Base-by-base conservation (phyloP, 2,797 vertebrate genomes). In the Enteromius treurensis region DNA sequence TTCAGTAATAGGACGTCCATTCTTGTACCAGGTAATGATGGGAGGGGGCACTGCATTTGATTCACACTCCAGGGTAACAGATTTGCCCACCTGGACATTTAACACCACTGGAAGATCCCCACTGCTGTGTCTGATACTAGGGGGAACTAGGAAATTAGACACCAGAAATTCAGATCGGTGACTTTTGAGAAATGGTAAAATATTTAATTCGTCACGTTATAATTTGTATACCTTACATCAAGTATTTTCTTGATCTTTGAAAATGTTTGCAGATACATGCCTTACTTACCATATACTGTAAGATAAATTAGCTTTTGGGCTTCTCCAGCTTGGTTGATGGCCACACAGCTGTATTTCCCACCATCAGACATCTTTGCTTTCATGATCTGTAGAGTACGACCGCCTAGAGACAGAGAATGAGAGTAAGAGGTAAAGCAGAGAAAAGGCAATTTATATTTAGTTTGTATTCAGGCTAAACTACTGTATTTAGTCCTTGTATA, bases 11-110 rank as follows among this genome's bases (percentile, higher is more conserved):
- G 88, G 53, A 77, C 89, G 92, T 76, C 96, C 94, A 19, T 98
- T 98, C 93, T 97, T 99, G 91, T 97, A 98, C 98, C 98, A 99
- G 86, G 94, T 95, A 93, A 98, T 89, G 86, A 95, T 91, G 0
- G 97, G 97, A 69, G 97, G 95, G 5, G 98, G 98, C 10, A 98
- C 94, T 29, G 97, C 97, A 0, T 97, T 97, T 14, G 97, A 97
- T 87, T 97, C 96, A 1, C 98, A 99, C 82, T 96, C 94, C 85
- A 99, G 86, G 0, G 88, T 94, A 34, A 96, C 95, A 0, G 93
- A 90, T 73, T 91, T 91, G 4, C 96, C 96, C 64, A 93, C 91
- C 1, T 95, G 94, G 64, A 96, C 94, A 0, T 92, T 98, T 80
- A 98, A 89, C 87, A 92, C 92, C 1, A 95, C 92, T 15, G 96